phyloP scores from a whole-genome alignment of 1,140 invertebrate species.

The Procambarus clarkii region DNA sequence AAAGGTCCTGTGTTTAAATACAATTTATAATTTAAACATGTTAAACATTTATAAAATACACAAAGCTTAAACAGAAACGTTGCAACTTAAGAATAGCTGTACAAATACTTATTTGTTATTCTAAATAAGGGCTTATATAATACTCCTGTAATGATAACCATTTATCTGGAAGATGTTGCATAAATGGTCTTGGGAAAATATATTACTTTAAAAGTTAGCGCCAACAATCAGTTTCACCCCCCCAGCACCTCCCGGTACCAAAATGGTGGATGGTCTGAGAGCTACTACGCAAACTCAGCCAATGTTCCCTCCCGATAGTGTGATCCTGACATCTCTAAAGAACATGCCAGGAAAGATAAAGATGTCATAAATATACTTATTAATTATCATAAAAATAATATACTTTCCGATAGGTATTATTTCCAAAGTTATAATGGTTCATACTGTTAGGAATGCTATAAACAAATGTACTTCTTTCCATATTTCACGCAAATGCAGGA shows the following conservation, averaged over 20 bases:
- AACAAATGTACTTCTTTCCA: background rate
- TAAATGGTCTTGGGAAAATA: background rate
- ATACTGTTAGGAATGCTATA: background rate
- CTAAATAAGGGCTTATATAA: no score
- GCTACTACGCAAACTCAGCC: slow-evolving; percentile 9
- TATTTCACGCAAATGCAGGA: background rate
- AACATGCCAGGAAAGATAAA: background rate
- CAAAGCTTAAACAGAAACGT: no score
- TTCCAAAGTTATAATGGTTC: background rate
- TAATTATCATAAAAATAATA: background rate
- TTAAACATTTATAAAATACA: no score
- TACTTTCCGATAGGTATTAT: background rate
- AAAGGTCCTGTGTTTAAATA: no score
- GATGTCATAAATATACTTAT: background rate
- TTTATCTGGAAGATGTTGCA: no score
- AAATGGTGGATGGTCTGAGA: background rate
- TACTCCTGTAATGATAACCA: no score
- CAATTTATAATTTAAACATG: no score
- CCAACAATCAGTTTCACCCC: background rate
- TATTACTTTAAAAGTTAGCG: background rate
- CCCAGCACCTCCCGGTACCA: background rate
- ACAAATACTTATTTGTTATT: no score
- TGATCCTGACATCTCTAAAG: background rate
- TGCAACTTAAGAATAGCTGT: no score
- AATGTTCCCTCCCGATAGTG: background rate